Percentiles rank a stretch among this genome's conserved stretches.
Conservation (phyloP, 2,888 invertebrate genomes). For the Drymonia ruficornis region DNA sequence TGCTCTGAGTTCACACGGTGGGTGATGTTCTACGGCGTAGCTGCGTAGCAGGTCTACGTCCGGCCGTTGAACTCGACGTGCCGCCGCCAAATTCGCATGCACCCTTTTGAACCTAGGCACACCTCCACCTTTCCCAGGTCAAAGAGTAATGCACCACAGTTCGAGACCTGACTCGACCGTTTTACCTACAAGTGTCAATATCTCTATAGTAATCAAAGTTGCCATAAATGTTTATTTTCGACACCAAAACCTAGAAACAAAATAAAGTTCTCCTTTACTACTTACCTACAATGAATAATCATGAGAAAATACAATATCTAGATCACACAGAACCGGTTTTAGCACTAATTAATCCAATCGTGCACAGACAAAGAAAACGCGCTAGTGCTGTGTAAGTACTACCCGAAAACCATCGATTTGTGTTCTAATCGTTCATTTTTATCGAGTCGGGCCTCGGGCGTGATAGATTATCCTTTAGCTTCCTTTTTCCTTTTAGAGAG, state of each 20-base stretch:
- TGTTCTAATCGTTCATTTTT: slow-evolving; percentile 82
- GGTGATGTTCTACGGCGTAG: slow-evolving; percentile 73
- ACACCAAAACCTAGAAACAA: not conserved
- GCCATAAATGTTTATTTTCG: not conserved
- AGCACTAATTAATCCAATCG: slow-evolving; percentile 16
- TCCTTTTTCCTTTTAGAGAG: slow-evolving; percentile 82
- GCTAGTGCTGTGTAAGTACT: slow-evolving; percentile 41
- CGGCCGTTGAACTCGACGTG: slow-evolving; percentile 70
- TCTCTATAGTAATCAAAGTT: not conserved
- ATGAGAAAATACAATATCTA: slow-evolving; percentile 10
- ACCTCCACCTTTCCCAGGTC: slow-evolving; percentile 58
- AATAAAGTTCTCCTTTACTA: not conserved
- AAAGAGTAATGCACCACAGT: slow-evolving; percentile 63
- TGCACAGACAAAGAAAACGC: slow-evolving; percentile 30
- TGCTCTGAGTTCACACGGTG: slow-evolving; percentile 42
- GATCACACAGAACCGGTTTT: slow-evolving; percentile 14
- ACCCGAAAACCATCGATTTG: slow-evolving; percentile 70
- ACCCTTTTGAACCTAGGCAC: slow-evolving; percentile 63
- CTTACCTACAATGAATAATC: not conserved
- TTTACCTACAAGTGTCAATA: not conserved
- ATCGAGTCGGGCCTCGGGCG: slow-evolving; percentile 79
- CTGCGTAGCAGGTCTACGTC: slow-evolving; percentile 78
- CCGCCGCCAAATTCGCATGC: slow-evolving; percentile 70
- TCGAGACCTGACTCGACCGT: slow-evolving; percentile 12
- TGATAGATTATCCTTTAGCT: slow-evolving; percentile 83